Conservation (phyloP, 2,888 invertebrate genomes). For the Trichopoda pennipes region DNA sequence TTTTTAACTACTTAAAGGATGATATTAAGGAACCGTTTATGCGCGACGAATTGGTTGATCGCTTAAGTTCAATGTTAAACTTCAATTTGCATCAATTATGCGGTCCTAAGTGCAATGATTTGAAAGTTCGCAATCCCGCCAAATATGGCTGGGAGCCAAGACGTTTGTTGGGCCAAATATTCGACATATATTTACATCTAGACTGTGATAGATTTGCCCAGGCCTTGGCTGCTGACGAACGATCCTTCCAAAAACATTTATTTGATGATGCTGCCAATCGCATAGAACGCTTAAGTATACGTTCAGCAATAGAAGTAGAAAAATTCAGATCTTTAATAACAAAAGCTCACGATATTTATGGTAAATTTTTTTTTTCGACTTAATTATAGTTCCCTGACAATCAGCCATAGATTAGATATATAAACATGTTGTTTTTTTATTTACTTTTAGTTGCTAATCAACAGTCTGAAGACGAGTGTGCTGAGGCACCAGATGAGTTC, state of each 20-base stretch:
- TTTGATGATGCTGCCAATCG: slow-evolving; percentile 94
- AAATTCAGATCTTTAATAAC: slow-evolving; percentile 90
- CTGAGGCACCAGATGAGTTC: slow-evolving; percentile 98
- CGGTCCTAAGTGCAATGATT: slow-evolving; percentile 96
- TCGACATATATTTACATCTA: slow-evolving; percentile 98
- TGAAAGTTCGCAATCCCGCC: slow-evolving; percentile 95
- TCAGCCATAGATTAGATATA: background rate
- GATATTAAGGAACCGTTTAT: slow-evolving; percentile 97
- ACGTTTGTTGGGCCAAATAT: slow-evolving; percentile 93
- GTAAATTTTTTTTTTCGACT: slow-evolving; percentile 77
- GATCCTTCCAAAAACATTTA: slow-evolving; percentile 95
- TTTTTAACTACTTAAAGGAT: slow-evolving; percentile 75
- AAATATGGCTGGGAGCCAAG: slow-evolving; percentile 99
- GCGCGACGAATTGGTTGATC: slow-evolving; percentile 94
- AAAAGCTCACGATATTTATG: slow-evolving; percentile 88
- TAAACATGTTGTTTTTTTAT: slow-evolving; percentile 12
- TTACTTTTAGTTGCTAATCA: slow-evolving; percentile 85
- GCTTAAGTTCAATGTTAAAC: slow-evolving; percentile 98
- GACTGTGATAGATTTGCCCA: slow-evolving; percentile 95
- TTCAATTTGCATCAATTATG: slow-evolving; percentile 98
- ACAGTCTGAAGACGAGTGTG: slow-evolving; percentile 94
- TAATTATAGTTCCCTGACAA: background rate
- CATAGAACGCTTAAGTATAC: slow-evolving; percentile 90
- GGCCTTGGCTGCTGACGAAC: slow-evolving; percentile 97
- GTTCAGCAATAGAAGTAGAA: slow-evolving; percentile 91